Percentiles rank a stretch among this genome's conserved stretches.
Evolutionary conservation across 2,797 vertebrate genomes (phyloP).

Genomic region (Ceyx erithaca): DNA sequence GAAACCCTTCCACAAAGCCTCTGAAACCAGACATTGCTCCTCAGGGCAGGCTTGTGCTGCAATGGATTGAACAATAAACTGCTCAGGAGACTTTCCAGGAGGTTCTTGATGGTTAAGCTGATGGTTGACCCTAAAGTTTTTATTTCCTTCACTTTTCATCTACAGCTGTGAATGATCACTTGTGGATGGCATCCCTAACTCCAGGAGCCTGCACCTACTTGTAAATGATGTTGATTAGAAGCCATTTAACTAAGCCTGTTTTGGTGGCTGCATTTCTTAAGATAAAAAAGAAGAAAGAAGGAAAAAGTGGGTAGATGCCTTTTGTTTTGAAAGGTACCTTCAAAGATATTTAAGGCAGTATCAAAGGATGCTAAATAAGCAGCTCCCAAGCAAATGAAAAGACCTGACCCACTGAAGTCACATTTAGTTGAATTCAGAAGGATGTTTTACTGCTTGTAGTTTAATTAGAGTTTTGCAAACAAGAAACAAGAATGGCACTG

Average conservation of each 20-base stretch:
- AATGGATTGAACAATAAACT: background rate
- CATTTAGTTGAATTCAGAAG: background rate
- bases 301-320: background rate
- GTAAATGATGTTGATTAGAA: background rate
- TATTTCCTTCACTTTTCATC: background rate
- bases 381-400: background rate
- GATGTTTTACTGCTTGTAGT: background rate
- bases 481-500: background rate
- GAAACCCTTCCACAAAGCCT: background rate
- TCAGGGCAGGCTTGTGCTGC: background rate
- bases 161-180: background rate
- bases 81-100: background rate
- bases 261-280: background rate
- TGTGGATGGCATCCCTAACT: background rate
- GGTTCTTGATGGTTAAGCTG: background rate
- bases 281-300: background rate
- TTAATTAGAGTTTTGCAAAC: background rate
- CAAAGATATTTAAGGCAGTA: background rate
- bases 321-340: background rate
- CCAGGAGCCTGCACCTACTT: background rate
- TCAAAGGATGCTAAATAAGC: background rate
- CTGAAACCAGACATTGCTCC: background rate
- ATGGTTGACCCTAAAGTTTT: background rate
- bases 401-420: background rate
- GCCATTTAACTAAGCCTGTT: background rate